Conservation (phyloP, 2,797 vertebrate species). For the Poeciliopsis infans region DNA sequence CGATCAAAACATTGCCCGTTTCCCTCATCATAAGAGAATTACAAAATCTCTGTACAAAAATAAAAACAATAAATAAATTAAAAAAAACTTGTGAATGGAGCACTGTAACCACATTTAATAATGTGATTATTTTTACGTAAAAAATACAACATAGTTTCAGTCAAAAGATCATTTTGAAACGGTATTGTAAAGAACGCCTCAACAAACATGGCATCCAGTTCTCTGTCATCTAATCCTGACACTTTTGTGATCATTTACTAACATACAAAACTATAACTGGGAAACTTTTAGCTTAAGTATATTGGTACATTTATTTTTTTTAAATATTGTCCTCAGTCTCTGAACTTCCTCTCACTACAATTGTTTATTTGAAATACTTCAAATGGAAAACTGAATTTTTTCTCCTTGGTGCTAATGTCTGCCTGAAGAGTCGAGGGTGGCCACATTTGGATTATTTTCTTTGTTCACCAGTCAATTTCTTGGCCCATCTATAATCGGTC, state of each 20-base stretch:
- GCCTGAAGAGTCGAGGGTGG: background rate
- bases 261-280: too few species aligned
- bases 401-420: background rate
- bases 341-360: background rate
- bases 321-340: background rate
- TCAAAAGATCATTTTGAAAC: background rate
- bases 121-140: background rate
- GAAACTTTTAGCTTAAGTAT: too few species aligned
- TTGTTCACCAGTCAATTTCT: background rate
- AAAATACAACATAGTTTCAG: background rate
- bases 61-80: background rate
- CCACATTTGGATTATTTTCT: background rate
- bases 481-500: constrained; percentile 1
- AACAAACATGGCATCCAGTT: too few species aligned
- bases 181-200: background rate
- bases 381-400: background rate
- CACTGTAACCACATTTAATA: background rate
- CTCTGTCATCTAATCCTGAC: too few species aligned
- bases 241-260: too few species aligned
- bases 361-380: background rate
- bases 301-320: too few species aligned
- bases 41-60: background rate
- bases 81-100: background rate
- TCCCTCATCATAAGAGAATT: background rate
- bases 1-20: background rate